These are phyloP conservation scores for Dicentrarchus labrax DNA, from an alignment of 2,113 vertebrate species.

Conservation along the genomic window DNA sequence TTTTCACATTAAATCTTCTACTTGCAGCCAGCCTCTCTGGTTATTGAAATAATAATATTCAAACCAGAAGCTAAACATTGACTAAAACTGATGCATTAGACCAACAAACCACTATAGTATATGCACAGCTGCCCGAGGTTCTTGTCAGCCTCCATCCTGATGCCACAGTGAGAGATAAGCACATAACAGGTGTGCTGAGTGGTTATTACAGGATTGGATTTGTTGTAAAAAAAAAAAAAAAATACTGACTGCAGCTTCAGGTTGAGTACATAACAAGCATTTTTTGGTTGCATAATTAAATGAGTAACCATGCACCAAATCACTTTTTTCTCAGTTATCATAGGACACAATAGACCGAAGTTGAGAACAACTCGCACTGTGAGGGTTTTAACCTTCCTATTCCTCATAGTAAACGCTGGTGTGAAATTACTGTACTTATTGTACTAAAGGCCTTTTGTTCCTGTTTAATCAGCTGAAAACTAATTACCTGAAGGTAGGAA, in stretches of 20 bases:
- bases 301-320: neutral
- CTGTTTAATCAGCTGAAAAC: slow-evolving; percentile 60
- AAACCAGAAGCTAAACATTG: slow-evolving; percentile 50
- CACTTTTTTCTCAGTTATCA: neutral
- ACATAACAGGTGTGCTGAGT: neutral
- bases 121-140: slow-evolving; percentile 33
- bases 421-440: slow-evolving; percentile 38
- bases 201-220: slow-evolving; percentile 36
- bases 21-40: neutral
- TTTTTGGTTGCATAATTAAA: slow-evolving; percentile 19
- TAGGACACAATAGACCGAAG: neutral
- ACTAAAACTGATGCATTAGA: slow-evolving; percentile 29
- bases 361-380: neutral
- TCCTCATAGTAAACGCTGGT: slow-evolving; percentile 2
- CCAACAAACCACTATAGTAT: slow-evolving; percentile 19
- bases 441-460: slow-evolving; percentile 55
- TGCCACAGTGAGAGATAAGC: slow-evolving; percentile 28
- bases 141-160: slow-evolving; percentile 10
- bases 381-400: neutral
- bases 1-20: neutral
- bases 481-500: slow-evolving; percentile 64
- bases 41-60: slow-evolving; percentile 23
- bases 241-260: slow-evolving; percentile 15
- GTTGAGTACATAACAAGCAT: neutral
- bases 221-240: slow-evolving; percentile 6